phyloP scores from a whole-genome alignment of 2,113 vertebrate genomes.

The Lethenteron camtschaticum region DNA sequence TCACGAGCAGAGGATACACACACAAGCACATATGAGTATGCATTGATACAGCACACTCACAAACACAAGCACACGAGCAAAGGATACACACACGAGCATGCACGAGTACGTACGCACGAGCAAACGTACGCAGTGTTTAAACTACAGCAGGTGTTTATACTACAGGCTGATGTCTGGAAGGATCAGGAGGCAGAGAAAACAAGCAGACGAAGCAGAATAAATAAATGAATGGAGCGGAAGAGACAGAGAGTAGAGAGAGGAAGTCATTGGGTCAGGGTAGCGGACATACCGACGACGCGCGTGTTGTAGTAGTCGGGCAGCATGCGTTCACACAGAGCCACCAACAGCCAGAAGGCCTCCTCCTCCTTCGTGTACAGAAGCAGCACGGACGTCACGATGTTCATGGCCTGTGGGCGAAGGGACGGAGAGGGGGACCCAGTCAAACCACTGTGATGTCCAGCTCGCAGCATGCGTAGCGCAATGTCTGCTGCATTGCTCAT shows the following conservation, averaged over 20 bases:
- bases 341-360: conserved; percentile 89
- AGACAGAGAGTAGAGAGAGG: not conserved
- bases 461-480: too few species aligned
- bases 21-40: not conserved
- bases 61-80: not conserved
- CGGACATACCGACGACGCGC: conserved; percentile 68
- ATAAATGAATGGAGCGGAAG: not conserved
- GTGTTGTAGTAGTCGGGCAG: conserved; percentile 98
- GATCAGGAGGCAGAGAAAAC: not conserved
- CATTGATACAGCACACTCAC: not conserved
- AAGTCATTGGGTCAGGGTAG: not conserved
- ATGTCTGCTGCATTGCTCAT: too few species aligned
- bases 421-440: conserved; percentile 3
- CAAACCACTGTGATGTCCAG: not conserved
- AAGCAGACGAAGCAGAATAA: not conserved
- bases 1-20: not conserved
- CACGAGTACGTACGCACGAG: not conserved
- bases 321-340: conserved; percentile 89
- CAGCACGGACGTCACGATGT: conserved; percentile 87
- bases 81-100: not conserved
- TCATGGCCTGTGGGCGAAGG: conserved; percentile 52
- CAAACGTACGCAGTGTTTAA: not conserved
- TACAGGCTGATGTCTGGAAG: not conserved
- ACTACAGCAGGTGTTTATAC: not conserved
- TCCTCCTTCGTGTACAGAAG: conserved; percentile 93